These are phyloP conservation scores for Origma solitaria DNA, from an alignment of 2,113 vertebrate genomes.

Conservation along the genomic window DNA sequence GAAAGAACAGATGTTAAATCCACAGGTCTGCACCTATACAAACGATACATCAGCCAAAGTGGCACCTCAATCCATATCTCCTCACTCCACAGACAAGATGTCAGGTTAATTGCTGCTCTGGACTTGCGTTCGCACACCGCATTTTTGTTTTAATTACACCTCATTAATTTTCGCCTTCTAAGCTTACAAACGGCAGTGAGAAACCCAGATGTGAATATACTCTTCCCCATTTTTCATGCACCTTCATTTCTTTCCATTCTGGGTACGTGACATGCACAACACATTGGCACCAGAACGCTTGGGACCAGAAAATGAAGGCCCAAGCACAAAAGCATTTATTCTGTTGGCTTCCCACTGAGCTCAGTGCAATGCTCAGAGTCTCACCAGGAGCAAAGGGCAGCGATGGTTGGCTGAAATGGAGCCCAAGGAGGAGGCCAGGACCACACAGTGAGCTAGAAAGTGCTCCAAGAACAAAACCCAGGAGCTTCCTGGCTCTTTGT, in stretches of 20 bases:
- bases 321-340: neutral
- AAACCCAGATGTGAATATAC: neutral
- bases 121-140: rapidly evolving
- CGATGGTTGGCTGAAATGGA: neutral
- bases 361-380: neutral
- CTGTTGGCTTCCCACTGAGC: neutral
- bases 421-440: neutral
- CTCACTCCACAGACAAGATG: neutral
- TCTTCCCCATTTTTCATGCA: neutral
- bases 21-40: rapidly evolving
- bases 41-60: neutral
- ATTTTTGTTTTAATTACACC: neutral
- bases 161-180: neutral
- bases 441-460: neutral
- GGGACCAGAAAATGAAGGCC: neutral
- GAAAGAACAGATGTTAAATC: neutral
- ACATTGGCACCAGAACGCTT: neutral
- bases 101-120: neutral
- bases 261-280: rapidly evolving
- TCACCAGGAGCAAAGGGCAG: neutral
- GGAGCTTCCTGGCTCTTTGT: neutral
- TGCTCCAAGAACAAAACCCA: neutral
- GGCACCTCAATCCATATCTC: neutral
- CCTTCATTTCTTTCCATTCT: neutral
- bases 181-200: neutral